Percentiles rank a stretch among this genome's conserved stretches.
Evolutionary conservation across 2,797 vertebrate species (phyloP).

Genomic region (Varecia variegata): DNA sequence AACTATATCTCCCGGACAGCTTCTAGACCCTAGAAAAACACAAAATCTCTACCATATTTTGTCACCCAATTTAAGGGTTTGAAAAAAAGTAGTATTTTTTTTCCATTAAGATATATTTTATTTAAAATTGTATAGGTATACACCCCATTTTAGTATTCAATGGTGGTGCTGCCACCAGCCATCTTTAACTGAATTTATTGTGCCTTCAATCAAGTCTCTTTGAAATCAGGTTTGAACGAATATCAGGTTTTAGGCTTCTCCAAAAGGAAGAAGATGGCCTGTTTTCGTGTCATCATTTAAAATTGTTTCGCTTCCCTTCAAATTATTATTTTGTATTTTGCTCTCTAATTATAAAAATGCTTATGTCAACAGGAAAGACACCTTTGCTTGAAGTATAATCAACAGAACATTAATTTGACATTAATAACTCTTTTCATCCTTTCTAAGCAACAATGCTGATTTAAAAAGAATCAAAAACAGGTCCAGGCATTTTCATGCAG

Average conservation of each 20-base stretch:
- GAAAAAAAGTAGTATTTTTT: background rate
- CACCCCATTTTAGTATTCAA: background rate
- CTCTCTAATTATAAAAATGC: background rate
- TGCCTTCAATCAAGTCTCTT: background rate
- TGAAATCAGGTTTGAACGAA: background rate
- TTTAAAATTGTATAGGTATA: background rate
- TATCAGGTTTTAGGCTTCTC: background rate
- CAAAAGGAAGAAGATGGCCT: background rate
- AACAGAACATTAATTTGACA: background rate
- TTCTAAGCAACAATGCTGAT: background rate
- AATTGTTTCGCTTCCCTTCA: background rate
- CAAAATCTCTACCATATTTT: background rate
- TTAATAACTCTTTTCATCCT: background rate
- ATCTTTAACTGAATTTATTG: background rate
- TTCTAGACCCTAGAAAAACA: background rate
- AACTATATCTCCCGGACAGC: background rate
- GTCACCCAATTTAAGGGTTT: background rate
- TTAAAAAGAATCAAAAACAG: background rate
- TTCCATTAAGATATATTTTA: background rate
- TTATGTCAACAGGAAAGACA: background rate
- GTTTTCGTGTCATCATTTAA: background rate
- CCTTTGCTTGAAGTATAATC: background rate
- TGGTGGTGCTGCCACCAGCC: rapidly evolving
- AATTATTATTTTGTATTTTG: background rate
- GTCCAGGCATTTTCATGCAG: background rate